phyloP scores from a whole-genome alignment of 92 coral and sea anemone species.

The Scolanthus callimorphus region DNA sequence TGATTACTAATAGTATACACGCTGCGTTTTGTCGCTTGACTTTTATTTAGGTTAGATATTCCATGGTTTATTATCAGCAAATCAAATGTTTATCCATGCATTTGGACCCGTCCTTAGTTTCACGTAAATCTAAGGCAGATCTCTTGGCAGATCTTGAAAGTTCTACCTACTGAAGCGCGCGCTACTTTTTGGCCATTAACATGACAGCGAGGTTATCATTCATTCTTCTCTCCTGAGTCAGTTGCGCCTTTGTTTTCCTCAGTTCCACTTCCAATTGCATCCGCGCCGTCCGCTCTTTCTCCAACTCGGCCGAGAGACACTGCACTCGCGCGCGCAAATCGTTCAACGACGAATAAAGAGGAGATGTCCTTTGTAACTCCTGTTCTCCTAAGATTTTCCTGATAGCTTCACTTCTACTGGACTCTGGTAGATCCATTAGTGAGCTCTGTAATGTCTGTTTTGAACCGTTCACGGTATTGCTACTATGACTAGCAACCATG shows the following conservation, averaged over 20 bases:
- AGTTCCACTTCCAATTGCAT: constrained; percentile 21
- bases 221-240: constrained; percentile 19
- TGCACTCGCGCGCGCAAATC: constrained; percentile 24
- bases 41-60: too few species aligned
- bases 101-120: too few species aligned
- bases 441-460: background rate
- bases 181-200: constrained; percentile 23
- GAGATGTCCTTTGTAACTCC: constrained; percentile 6
- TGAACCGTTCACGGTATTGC: background rate
- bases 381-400: constrained; percentile 11
- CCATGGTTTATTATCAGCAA: too few species aligned
- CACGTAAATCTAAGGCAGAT: too few species aligned
- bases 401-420: constrained; percentile 11
- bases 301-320: constrained; percentile 24
- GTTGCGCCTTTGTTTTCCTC: constrained; percentile 26
- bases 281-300: constrained; percentile 23
- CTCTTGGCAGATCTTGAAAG: too few species aligned
- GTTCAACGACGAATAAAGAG: background rate
- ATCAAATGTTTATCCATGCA: too few species aligned
- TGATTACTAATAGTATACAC: too few species aligned
- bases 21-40: too few species aligned
- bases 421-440: background rate
- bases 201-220: constrained; percentile 25
- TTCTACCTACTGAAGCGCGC: too few species aligned
- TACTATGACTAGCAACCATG: background rate